phyloP scores from a whole-genome alignment of 2,888 invertebrate species.

The Sphaerophoria rueppellii region DNA sequence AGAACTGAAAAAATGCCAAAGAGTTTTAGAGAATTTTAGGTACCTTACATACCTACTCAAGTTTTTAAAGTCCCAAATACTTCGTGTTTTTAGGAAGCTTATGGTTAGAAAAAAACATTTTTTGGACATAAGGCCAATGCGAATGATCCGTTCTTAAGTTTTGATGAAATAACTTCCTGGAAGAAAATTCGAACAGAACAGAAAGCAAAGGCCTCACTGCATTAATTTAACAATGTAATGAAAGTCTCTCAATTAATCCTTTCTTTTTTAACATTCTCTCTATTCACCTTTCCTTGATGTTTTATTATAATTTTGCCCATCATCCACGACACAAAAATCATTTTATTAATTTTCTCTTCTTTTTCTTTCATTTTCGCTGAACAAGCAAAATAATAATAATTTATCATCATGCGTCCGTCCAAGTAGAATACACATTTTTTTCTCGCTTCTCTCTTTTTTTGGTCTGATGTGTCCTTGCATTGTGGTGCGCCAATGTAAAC shows the following conservation, averaged over 20 bases:
- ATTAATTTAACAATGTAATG: no score
- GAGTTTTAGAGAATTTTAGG: no score
- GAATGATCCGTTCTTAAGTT: no score
- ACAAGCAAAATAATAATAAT: constrained; percentile 29
- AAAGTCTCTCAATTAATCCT: neutral
- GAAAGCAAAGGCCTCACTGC: no score
- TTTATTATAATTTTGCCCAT: neutral
- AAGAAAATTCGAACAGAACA: neutral
- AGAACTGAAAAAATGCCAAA: no score
- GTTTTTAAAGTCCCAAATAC: no score
- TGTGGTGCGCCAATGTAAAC: neutral
- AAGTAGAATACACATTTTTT: constrained; percentile 21
- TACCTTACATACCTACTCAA: no score
- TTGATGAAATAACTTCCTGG: no score
- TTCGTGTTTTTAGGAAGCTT: no score
- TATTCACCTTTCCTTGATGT: neutral
- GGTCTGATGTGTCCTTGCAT: constrained; percentile 31
- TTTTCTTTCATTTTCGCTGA: neutral
- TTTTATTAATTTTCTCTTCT: neutral
- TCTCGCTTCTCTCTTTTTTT: neutral
- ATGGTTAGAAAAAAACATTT: no score
- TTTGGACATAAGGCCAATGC: no score
- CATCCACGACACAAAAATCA: constrained; percentile 3
- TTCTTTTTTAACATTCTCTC: neutral
- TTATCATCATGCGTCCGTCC: constrained; percentile 12